Conservation (phyloP, 2,888 invertebrate genomes). For the Lasius platythorax region DNA sequence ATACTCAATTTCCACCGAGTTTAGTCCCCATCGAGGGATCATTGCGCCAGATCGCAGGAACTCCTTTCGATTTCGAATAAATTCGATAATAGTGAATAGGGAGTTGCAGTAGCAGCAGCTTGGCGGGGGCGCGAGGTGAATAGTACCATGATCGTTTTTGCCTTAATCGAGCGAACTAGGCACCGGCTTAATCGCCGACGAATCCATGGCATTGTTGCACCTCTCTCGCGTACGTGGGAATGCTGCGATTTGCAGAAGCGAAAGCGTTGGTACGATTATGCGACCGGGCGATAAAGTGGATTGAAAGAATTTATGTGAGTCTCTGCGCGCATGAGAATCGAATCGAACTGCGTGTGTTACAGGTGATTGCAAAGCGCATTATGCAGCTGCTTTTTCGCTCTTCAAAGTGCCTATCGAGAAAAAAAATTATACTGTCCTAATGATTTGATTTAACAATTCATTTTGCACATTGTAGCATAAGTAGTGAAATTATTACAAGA, state of each 20-base stretch:
- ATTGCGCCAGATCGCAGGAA: conserved; percentile 78
- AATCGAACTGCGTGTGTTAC: background rate
- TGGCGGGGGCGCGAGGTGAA: conserved; percentile 55
- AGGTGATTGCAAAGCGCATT: conserved; percentile 10
- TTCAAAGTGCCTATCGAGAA: background rate
- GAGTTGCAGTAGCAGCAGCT: conserved; percentile 35
- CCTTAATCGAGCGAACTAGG: conserved; percentile 69
- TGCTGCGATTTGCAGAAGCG: conserved; percentile 34
- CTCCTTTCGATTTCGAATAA: conserved; percentile 76
- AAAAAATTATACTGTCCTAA: background rate
- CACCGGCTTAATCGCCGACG: conserved; percentile 42
- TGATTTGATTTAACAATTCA: background rate
- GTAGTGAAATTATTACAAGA: background rate
- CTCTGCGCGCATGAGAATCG: conserved; percentile 17
- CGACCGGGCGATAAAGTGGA: conserved; percentile 32
- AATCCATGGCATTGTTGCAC: conserved; percentile 43
- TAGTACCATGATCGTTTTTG: conserved; percentile 70
- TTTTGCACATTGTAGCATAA: background rate
- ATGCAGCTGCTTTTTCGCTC: background rate
- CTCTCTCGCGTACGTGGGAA: conserved; percentile 27
- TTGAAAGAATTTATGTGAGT: conserved; percentile 39
- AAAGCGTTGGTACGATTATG: conserved; percentile 16
- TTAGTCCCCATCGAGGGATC: conserved; percentile 82
- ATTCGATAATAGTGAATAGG: conserved; percentile 78
- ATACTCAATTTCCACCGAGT: conserved; percentile 85